Percentiles rank a stretch among this genome's conserved stretches.
Conservation (phyloP, 1,140 invertebrate genomes). For the Luehdorfia chinensis region DNA sequence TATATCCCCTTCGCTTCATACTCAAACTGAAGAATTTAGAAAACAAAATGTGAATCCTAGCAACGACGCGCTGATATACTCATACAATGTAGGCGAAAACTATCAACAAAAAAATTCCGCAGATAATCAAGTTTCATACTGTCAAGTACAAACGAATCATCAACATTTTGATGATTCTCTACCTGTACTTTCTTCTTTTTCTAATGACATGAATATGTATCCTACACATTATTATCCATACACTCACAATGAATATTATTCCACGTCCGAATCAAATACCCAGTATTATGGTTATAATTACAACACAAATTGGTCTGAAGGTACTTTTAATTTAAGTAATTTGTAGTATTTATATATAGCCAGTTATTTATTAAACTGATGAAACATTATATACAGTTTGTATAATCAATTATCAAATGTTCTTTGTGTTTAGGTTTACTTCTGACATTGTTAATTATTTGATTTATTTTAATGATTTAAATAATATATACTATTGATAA, state of each 20-base stretch:
- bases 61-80: neutral
- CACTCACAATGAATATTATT: conserved; percentile 18
- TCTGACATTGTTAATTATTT: neutral
- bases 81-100: neutral
- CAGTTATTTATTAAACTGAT: conserved; percentile 5
- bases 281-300: conserved; percentile 3
- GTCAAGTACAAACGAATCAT: neutral
- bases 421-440: neutral
- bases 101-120: neutral
- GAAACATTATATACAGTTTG: conserved; percentile 3
- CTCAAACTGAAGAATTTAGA: neutral
- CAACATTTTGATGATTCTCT: conserved; percentile 7
- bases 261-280: conserved; percentile 14
- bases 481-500: too few relatives aligned
- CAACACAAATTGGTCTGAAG: conserved; percentile 22
- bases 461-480: neutral
- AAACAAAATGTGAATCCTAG: neutral
- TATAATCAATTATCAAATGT: neutral
- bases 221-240: conserved; percentile 37
- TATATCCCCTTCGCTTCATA: conserved; percentile 17
- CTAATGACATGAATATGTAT: conserved; percentile 27
- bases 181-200: conserved; percentile 18
- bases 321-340: conserved; percentile 30
- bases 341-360: conserved; percentile 20
- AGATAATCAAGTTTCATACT: neutral